Base-by-base conservation (phyloP, 2,888 invertebrate genomes). In the Hirudinaria manillensis region DNA sequence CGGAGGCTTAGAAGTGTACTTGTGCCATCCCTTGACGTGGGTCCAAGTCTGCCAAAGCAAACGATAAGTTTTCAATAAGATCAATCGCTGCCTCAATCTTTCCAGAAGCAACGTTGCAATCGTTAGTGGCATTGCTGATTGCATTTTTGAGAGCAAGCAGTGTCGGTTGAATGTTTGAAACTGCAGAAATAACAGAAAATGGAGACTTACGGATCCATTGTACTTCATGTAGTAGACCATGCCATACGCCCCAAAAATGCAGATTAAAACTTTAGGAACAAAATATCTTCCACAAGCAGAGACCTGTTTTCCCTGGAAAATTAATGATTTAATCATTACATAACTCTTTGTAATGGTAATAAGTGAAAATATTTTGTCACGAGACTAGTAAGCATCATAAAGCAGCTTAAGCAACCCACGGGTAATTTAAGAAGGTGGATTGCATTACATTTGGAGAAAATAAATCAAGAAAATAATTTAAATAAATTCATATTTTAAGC, bases 191-290 rank as follows among this genome's bases (percentile, higher is more conserved):
- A 1, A 10, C 13, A 10, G 24, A 68, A 16, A n/a, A 4, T 34
- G 21, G 29, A 68, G 16, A 76, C 80, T 79, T 78, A 82, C 83
- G 71, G 77, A 78, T 51, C 77, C 77, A 70, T 81, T 76, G 76
- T 82, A 83, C 76, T 81, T 81, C 51, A 82, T 45, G 56, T 81
- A 76, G 77, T 83, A 82, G 74, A 79, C 80, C 13, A 76, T 51
- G 61, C 77, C 75, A 72, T 79, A 81, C 2, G 77, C 66, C 0
- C 71, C 80, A 24, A 77, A 70, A 7, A 79, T 55, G 2, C 75
- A 66, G 61, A 81, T 76, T 34, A 79, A 38, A 36, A 80, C 53
- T 55, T 80, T 80, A 19, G 82, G 82, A 13, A 79, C 75, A 32
- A 75, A 75, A 56, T 77, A 78, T 29, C 82, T 77, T 6, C 77